phyloP scores from a whole-genome alignment of 2,888 invertebrate species.

The Sthenelais limicola region DNA sequence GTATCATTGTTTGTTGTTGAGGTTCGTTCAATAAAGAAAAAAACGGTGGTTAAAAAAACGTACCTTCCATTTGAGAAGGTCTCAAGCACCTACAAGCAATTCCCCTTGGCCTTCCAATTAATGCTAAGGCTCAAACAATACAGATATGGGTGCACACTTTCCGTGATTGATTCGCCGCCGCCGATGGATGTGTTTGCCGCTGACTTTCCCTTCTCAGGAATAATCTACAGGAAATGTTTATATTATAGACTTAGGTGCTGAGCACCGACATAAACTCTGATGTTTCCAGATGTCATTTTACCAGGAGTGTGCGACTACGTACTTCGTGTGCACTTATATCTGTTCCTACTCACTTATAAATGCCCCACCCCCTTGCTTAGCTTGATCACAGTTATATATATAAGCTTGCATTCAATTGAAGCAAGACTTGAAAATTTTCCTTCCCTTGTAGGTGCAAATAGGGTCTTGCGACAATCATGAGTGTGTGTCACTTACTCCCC shows the following conservation, averaged over 20 bases:
- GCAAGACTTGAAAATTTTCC: neutral
- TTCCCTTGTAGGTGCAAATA: constrained; percentile 28
- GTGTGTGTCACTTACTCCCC: no score
- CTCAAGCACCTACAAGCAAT: constrained; percentile 20
- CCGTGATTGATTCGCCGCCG: neutral
- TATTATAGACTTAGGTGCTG: constrained; percentile 20
- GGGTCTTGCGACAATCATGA: no score
- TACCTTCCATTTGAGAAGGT: no score
- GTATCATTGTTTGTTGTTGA: no score
- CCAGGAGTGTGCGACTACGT: neutral
- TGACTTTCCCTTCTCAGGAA: neutral
- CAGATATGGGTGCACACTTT: constrained; percentile 30
- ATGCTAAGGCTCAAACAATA: constrained; percentile 5
- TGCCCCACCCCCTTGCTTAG: no score
- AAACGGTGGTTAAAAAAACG: no score
- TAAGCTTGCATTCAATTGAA: no score
- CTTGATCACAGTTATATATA: no score
- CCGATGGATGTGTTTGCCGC: no score
- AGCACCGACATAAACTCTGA: constrained; percentile 21
- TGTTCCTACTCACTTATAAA: no score
- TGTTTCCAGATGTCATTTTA: constrained; percentile 15
- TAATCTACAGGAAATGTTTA: neutral
- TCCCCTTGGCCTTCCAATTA: neutral
- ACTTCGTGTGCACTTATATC: constrained; percentile 26
- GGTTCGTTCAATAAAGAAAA: no score